phyloP scores from a whole-genome alignment of 2,797 vertebrate genomes.

The Spatula clypeata region DNA sequence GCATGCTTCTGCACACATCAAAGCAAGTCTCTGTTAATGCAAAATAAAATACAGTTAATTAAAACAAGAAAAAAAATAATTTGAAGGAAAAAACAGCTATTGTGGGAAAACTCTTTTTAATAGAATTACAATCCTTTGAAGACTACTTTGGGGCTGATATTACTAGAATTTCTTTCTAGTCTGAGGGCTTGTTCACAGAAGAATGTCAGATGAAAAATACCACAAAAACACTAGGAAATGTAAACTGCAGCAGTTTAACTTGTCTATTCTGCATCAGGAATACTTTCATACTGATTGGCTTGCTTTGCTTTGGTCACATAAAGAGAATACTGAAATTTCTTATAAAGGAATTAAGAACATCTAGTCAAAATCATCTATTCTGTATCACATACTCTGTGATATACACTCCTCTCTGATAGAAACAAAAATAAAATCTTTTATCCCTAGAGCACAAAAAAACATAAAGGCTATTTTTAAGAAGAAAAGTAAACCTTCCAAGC shows the following conservation, averaged over 20 bases:
- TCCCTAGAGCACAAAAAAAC: neutral
- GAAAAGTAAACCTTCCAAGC: neutral
- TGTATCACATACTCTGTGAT: neutral
- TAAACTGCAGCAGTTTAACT: neutral
- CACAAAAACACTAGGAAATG: neutral
- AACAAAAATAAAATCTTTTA: neutral
- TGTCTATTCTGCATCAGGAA: neutral
- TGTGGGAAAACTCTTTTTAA: neutral
- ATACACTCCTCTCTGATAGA: rapidly evolving
- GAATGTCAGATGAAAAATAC: neutral
- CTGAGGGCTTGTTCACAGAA: neutral
- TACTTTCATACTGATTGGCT: neutral
- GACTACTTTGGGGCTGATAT: neutral
- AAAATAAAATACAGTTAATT: neutral
- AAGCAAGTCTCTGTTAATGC: neutral
- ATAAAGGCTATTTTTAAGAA: neutral
- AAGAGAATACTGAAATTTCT: neutral
- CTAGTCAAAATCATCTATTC: neutral
- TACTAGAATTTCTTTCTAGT: neutral
- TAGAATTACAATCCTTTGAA: neutral
- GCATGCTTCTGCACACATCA: neutral
- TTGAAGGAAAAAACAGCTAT: neutral
- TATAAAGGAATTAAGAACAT: neutral
- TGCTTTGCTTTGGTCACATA: neutral
- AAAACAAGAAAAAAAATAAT: neutral